Evolutionary conservation across 2,113 vertebrate genomes (phyloP).

Genomic region (Thomomys bottae): DNA sequence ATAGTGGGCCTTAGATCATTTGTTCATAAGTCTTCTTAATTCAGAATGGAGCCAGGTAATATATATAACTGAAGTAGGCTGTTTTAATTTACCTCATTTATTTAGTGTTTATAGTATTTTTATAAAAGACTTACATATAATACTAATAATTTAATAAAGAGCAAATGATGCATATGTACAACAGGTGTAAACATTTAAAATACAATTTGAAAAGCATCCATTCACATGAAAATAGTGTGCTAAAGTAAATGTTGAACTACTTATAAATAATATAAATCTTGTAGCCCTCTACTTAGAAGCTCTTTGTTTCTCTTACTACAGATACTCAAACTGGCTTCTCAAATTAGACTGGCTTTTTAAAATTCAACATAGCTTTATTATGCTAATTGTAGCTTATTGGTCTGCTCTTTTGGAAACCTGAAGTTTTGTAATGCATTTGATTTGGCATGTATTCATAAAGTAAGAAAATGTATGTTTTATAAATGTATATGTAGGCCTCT

Average conservation of each 20-base stretch:
- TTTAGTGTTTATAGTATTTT: constrained; percentile 6
- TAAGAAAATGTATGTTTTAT: neutral
- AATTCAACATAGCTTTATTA: neutral
- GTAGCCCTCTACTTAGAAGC: neutral
- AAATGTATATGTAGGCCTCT: constrained; percentile 2
- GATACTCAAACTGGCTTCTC: neutral
- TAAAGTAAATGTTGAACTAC: neutral
- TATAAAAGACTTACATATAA: constrained; percentile 2
- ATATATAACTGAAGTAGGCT: neutral
- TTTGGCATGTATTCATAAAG: neutral
- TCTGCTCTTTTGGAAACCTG: neutral
- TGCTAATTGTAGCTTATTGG: constrained; percentile 15
- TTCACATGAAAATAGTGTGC: constrained; percentile 21
- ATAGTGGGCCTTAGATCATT: neutral
- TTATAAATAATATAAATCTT: neutral
- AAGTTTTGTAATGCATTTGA: constrained; percentile 1
- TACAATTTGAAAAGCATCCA: neutral
- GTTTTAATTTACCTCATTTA: constrained; percentile 4
- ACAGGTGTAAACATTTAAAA: neutral
- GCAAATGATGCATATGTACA: neutral
- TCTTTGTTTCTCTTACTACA: neutral
- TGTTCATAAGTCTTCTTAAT: constrained; percentile 12
- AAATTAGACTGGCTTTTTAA: constrained; percentile 4
- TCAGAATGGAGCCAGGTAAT: neutral
- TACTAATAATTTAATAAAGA: neutral